phyloP scores from a whole-genome alignment of 2,113 vertebrate genomes.

The Corvus cornix region DNA sequence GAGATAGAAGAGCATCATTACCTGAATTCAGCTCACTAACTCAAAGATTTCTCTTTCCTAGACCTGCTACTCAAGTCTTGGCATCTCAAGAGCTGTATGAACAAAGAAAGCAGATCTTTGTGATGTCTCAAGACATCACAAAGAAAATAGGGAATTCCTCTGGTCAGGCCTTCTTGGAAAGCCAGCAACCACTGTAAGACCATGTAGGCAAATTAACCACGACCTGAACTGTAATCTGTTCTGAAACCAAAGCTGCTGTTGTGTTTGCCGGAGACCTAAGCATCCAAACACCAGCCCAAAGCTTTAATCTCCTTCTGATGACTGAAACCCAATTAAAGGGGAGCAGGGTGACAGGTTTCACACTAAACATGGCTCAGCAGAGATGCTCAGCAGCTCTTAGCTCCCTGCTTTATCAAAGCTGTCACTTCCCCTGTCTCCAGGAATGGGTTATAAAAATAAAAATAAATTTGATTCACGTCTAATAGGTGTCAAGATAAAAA shows the following conservation, averaged over 20 bases:
- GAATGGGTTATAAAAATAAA: slow-evolving; percentile 49
- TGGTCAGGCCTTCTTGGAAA: background rate
- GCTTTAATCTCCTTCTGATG: slow-evolving; percentile 33
- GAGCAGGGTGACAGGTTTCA: slow-evolving; percentile 32
- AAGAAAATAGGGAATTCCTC: background rate
- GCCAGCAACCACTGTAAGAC: background rate
- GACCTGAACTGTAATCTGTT: background rate
- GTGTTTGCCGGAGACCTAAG: background rate
- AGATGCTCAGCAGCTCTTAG: slow-evolving; percentile 29
- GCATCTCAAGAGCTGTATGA: background rate
- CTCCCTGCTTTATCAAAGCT: slow-evolving; percentile 60
- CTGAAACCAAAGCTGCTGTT: slow-evolving; percentile 23
- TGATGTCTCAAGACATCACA: background rate
- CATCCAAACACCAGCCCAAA: background rate
- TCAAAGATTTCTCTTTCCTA: background rate
- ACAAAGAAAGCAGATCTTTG: background rate
- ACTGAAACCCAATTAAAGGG: slow-evolving; percentile 67
- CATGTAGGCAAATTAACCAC: background rate
- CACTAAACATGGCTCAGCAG: slow-evolving; percentile 17
- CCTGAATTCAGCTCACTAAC: background rate
- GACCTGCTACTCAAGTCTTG: background rate
- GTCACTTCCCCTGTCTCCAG: slow-evolving; percentile 57
- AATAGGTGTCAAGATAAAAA: slow-evolving; percentile 74
- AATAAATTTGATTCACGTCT: slow-evolving; percentile 31
- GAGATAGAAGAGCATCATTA: background rate